These are phyloP conservation scores for Brachionus sp. DNA, from an alignment of 1,140 invertebrate species.

Conservation along the genomic window DNA sequence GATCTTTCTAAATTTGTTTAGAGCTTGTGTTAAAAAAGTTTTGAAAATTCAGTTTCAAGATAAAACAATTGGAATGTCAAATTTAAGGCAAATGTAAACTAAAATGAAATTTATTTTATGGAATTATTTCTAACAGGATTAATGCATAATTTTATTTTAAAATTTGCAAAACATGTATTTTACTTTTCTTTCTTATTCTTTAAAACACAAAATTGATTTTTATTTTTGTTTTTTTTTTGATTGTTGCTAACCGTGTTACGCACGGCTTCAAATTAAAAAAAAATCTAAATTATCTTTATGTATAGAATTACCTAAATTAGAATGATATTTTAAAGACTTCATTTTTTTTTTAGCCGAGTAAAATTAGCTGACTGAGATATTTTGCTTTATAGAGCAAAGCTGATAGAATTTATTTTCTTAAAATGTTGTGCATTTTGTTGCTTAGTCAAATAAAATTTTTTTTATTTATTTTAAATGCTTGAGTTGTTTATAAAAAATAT, in stretches of 20 bases:
- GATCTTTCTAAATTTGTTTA: neutral
- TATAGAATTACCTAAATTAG: neutral
- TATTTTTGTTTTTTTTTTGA: neutral
- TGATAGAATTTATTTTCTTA: neutral
- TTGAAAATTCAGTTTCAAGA: neutral
- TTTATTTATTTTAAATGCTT: neutral
- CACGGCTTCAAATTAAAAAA: neutral
- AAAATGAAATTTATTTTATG: constrained; percentile 6
- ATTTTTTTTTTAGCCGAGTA: neutral
- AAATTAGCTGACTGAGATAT: neutral
- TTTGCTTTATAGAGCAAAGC: neutral
- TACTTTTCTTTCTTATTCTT: neutral
- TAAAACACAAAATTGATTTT: neutral
- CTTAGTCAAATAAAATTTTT: neutral
- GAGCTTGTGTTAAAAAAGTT: neutral
- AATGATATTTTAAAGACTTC: neutral
- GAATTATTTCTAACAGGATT: constrained; percentile 3
- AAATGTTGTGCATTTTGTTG: neutral
- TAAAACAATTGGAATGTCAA: neutral
- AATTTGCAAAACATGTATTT: neutral
- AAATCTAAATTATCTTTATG: no score
- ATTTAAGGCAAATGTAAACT: neutral
- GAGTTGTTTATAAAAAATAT: neutral
- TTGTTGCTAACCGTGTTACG: neutral
- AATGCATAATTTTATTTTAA: neutral